These are phyloP conservation scores for Ectobius pallidus DNA, from an alignment of 2,888 invertebrate genomes.

Conservation along the genomic window DNA sequence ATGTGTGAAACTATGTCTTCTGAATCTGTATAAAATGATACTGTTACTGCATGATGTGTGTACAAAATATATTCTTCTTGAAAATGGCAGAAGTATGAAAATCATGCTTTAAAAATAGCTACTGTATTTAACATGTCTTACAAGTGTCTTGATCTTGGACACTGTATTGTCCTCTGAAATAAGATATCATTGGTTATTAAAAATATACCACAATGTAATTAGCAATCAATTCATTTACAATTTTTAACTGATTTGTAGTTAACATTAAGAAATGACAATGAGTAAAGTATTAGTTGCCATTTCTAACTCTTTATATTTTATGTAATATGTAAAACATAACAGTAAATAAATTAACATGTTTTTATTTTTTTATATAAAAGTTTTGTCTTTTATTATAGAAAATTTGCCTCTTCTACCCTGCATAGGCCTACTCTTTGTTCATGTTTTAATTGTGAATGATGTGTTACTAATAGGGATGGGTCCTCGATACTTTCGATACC, in stretches of 20 bases:
- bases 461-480: no score
- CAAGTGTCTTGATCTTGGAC: neutral
- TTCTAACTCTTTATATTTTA: constrained; percentile 16
- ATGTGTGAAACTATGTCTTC: no score
- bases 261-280: neutral
- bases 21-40: no score
- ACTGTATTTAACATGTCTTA: no score
- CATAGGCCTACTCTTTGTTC: no score
- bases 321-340: constrained; percentile 1
- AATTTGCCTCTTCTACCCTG: no score
- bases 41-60: no score
- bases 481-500: no score
- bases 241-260: constrained; percentile 7
- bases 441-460: no score
- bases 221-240: neutral
- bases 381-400: no score
- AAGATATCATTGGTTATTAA: neutral
- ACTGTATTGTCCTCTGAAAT: neutral
- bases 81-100: neutral
- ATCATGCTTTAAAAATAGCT: no score
- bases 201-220: neutral
- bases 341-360: constrained; percentile 10
- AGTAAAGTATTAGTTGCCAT: constrained; percentile 2
- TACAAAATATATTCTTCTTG: neutral
- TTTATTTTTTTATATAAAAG: constrained; percentile 19